Evolutionary conservation across 2,888 invertebrate genomes (phyloP).

Genomic region (Coecobrya sp.): DNA sequence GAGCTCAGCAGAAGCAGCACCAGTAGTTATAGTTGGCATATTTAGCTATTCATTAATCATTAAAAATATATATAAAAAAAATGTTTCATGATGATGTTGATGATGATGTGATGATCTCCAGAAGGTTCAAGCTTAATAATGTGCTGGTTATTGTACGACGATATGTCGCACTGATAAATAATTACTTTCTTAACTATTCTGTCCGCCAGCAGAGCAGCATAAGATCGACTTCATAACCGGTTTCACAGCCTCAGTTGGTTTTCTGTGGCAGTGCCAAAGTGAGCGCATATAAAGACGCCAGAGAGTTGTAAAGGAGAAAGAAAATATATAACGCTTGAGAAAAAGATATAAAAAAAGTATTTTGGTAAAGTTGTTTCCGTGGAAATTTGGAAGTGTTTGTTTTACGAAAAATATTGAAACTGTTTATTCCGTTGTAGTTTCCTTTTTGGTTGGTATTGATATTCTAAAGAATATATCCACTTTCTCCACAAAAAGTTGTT

Average conservation of each 20-base stretch:
- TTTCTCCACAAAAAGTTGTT: too few relatives aligned
- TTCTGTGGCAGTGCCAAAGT: conserved; percentile 35
- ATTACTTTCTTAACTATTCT: background rate
- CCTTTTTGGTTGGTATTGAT: too few relatives aligned
- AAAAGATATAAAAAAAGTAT: too few relatives aligned
- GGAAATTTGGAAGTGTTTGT: background rate
- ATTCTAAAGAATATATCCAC: too few relatives aligned
- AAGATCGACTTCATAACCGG: conserved; percentile 48
- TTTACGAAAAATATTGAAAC: too few relatives aligned
- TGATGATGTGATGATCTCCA: background rate
- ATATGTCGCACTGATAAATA: background rate
- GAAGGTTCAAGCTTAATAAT: background rate
- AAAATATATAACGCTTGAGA: background rate
- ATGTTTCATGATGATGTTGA: background rate
- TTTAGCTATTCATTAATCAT: too few relatives aligned
- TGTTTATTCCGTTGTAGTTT: too few relatives aligned
- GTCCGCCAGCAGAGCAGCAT: background rate
- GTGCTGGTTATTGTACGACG: conserved; percentile 17
- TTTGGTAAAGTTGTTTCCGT: background rate
- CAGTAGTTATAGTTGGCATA: too few relatives aligned
- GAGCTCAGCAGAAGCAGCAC: background rate
- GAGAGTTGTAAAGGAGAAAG: background rate
- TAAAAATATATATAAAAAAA: background rate
- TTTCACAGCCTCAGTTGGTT: conserved; percentile 22
- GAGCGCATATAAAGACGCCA: background rate